Conservation (phyloP, 2,113 vertebrate genomes). For the Tragelaphus scriptus region DNA sequence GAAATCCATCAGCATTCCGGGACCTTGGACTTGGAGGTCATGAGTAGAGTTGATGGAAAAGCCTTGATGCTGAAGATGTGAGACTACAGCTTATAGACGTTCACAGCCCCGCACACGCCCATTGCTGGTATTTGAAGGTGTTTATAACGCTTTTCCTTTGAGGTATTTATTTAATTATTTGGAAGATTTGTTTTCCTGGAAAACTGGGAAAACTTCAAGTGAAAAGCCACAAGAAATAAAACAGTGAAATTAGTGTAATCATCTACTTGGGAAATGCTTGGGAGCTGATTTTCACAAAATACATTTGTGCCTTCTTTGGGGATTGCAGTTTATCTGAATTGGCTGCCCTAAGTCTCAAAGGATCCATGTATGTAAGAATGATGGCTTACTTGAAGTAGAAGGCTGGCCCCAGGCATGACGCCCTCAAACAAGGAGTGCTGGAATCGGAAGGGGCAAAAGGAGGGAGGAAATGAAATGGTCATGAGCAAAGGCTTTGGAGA, state of each 20-base stretch:
- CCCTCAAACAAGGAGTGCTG: background rate
- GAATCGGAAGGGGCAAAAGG: background rate
- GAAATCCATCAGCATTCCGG: background rate
- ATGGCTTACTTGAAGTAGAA: background rate
- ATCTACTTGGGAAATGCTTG: background rate
- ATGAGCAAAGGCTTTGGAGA: background rate
- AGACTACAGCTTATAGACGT: background rate
- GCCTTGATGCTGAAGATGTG: background rate
- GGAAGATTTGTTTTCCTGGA: background rate
- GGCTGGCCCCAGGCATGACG: background rate
- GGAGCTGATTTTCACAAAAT: background rate
- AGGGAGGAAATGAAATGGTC: background rate
- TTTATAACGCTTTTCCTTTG: background rate
- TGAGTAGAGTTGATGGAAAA: background rate
- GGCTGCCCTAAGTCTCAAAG: background rate
- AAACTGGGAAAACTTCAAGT: background rate
- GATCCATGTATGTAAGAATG: background rate
- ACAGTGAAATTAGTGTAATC: background rate
- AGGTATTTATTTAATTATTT: background rate
- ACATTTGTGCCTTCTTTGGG: background rate
- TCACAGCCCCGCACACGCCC: background rate
- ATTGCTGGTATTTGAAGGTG: background rate
- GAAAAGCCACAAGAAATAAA: background rate
- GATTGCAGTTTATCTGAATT: background rate
- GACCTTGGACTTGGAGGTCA: background rate